Base-by-base conservation (phyloP, 2,888 invertebrate genomes). In the Isotomurus palustris region DNA sequence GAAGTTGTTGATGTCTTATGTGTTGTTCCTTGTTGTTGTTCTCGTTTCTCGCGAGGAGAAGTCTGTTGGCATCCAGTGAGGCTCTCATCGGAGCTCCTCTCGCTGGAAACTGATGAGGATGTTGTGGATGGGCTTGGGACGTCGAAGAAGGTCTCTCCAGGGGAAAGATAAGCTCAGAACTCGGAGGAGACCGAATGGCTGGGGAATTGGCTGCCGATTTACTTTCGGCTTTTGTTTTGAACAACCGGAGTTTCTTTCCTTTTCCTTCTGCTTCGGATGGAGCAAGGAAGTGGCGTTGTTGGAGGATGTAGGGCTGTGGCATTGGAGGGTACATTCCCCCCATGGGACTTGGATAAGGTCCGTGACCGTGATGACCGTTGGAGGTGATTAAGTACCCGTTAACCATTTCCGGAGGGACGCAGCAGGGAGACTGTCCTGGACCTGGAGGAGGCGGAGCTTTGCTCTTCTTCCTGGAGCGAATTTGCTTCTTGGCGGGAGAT, bases 221-320 rank as follows among this genome's bases (percentile, higher is more conserved):
- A 60, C 84, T 83, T 78, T 87, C 86, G 49, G 84, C 84, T 73
- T 84, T 82, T 47, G 86, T 87, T 77, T 84, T 86, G 74, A 87
- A 88, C 32, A 87, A 78, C 48, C 86, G 81, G 3, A 58, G 53
- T 14, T 47, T 49, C 54, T 65, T 64, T 52, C 64, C 62, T 29
- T 60, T 59, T 14, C 41, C 6, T 6, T 8, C 12, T 17, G 14
- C 6, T 6, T 17, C 12, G 14, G 14, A 40, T 40, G 12, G 6
- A 6, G 24, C 17, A 28, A 48, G n/a, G n/a, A n/a, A n/a, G n/a
- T n/a, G n/a, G n/a, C n/a, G n/a, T n/a, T n/a, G n/a, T n/a, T n/a
- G 3, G 43, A 24, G 5, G 17, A 43, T 22, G 22, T 17, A 24
- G 19, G 10, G 43, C 43, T 43, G 17, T 22, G 21, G 43, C 5